Evolutionary conservation across 2,888 invertebrate genomes (phyloP), one percentile per base, ranked within the genome.

Genomic region (Cheilosia impressa): DNA sequence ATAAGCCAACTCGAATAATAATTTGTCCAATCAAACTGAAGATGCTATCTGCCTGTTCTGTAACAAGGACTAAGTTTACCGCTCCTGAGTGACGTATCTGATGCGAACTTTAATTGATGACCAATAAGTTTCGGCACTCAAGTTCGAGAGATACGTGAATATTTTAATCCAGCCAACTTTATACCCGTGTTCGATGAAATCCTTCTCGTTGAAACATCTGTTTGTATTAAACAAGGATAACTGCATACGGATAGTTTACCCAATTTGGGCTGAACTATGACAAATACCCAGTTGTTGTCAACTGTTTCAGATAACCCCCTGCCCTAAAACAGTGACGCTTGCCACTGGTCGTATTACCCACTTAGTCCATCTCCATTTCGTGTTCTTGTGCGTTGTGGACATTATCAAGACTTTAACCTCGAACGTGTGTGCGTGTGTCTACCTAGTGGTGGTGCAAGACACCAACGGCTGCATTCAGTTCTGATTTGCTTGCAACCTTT

Each of bases 401-500:
- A 27, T 7, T 52, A 19, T 65, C 22, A 50, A 38, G 22, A 38
- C 38, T 65, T 65, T 68, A 43, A 55, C 55, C 66, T 55, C 53
- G 15, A 68, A 31, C 31, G 9, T 31, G 31, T 68, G 45, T 55
- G 10, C 22, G 22, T 4, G 17, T 47, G 6, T 27, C 4, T 0
- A 24, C 4, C 4, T 17, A 45, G 45, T 43, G 31, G 19, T 22
- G 38, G 27, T 27, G 6, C 27, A 27, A 22, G 34, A 65, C 65
- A 47, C 27, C 17, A 47, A 5, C 4, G 15, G 13, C 41, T 19
- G 22, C 2, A 7, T 22, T n/a, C 17, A 2, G 10, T 22, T 68
- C 24, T 45, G 55, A 57, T 45, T 17, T 68, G 19, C 57, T 53
- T 17, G 53, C 66, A 52, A 68, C 68, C 68, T 68, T 53, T 66